Evolutionary conservation across 2,113 vertebrate genomes (phyloP), one percentile per base, ranked within the genome.

Genomic region (Galeopterus variegatus): DNA sequence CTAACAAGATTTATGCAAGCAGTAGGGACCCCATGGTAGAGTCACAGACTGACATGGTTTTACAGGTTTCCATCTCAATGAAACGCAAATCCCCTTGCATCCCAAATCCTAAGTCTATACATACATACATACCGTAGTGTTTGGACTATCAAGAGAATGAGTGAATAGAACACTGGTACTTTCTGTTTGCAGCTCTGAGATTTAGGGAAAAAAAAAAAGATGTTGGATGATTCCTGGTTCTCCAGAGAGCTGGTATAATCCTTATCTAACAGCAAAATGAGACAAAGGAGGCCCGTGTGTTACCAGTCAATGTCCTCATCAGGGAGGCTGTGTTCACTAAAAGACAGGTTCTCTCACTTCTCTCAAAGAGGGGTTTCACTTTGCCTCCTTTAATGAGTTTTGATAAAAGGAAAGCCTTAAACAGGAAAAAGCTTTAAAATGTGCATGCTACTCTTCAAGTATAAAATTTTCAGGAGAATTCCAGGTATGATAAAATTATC

Each of bases 81-180:
- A 97, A 93, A 80, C 64, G 94, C 50, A 31, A 26, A 77, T 52
- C 82, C 5, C 1, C 33, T 45, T 56, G 70, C 23, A 19, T 89
- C 69, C 62, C 45, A 72, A 52, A 28, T 75, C 69, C 19, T 70
- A 86, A 82, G 17, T 48, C 50, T 64, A 11, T 64, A 24, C 41
- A 41, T 41, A 41, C 41, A 41, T 41, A 41, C n/a, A 4, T 60
- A 83, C 50, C 31, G 87, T 45, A 67, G 18, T 60, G 12, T 69
- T 83, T 67, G 58, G 89, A 80, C 58, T 60, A 23, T 79, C 81
- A 52, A 60, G 96, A 94, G 41, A 95, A 85, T 31, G n/a, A 76
- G 18, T 84, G 21, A 33, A 54, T 69, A 76, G 69, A 72, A 96
- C 52, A 82, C 21, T 52, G 33, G 13, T 41, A 62, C 31, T 94